Percentiles rank a stretch among this genome's conserved stretches.
These are phyloP conservation scores for Notothenia rossii DNA, from an alignment of 2,113 vertebrate species.

Conservation along the genomic window DNA sequence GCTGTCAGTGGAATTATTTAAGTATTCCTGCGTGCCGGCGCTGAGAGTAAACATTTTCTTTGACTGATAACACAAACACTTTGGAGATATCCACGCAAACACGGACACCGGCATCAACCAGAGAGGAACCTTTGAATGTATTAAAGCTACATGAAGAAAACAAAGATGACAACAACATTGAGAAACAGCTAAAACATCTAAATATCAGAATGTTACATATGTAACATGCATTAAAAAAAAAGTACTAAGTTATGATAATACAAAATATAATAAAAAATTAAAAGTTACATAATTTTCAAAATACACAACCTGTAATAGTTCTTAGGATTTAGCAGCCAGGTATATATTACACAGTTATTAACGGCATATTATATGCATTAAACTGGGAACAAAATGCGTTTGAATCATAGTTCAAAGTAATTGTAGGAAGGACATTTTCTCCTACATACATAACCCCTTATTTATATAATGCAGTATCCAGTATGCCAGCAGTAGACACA, in stretches of 20 bases:
- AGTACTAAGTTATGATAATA: too few species aligned
- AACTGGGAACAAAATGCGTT: neutral
- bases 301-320: too few species aligned
- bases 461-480: neutral
- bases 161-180: neutral
- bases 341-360: too few species aligned
- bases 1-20: slow-evolving; percentile 66
- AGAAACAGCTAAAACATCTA: neutral
- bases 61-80: slow-evolving; percentile 69
- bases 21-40: slow-evolving; percentile 58
- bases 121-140: neutral
- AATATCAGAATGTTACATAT: neutral
- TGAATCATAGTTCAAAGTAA: neutral
- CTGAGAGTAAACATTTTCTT: slow-evolving; percentile 69
- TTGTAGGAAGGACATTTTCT: neutral
- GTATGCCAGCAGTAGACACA: neutral
- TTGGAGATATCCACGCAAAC: slow-evolving; percentile 28
- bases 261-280: too few species aligned
- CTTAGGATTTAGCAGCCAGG: too few species aligned
- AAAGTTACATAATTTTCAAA: too few species aligned
- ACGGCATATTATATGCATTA: neutral
- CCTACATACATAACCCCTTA: neutral
- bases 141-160: neutral
- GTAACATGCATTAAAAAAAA: too few species aligned
- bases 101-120: slow-evolving; percentile 21